Conservation (phyloP, 2,113 vertebrate genomes). For the Epinephelus cyanopodus region DNA sequence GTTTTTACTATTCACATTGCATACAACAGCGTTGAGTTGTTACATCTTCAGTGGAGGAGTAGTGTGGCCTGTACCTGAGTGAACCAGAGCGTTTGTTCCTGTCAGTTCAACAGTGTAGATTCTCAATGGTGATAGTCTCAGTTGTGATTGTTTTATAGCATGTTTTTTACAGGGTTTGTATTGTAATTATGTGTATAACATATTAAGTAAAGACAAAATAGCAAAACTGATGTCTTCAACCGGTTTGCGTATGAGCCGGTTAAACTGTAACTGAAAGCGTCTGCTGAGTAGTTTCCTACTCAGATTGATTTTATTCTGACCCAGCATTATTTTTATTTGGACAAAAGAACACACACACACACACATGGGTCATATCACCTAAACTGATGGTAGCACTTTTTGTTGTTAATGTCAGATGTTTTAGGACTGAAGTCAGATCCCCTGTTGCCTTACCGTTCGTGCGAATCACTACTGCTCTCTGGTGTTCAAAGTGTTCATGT, state of each 20-base stretch:
- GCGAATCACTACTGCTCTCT: conserved; percentile 77
- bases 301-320: conserved; percentile 22
- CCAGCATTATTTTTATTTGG: conserved; percentile 4
- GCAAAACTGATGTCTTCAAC: conserved; percentile 26
- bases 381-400: conserved; percentile 49
- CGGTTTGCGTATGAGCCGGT: conserved; percentile 7
- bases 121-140: conserved; percentile 41
- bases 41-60: conserved; percentile 36
- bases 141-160: conserved; percentile 62
- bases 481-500: conserved; percentile 65
- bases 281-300: conserved; percentile 14
- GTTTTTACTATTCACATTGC: conserved; percentile 18
- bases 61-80: conserved; percentile 23
- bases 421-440: background rate
- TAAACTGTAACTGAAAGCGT: conserved; percentile 10
- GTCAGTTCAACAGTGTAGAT: conserved; percentile 32
- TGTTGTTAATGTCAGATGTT: background rate
- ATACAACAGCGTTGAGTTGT: conserved; percentile 20
- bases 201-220: conserved; percentile 33
- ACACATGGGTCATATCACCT: conserved; percentile 12
- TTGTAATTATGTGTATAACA: conserved; percentile 50
- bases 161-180: conserved; percentile 59
- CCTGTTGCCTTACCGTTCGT: conserved; percentile 42
- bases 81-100: conserved; percentile 12
- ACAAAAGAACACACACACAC: background rate